Conservation (phyloP, 2,797 vertebrate genomes). For the Natrix natrix region DNA sequence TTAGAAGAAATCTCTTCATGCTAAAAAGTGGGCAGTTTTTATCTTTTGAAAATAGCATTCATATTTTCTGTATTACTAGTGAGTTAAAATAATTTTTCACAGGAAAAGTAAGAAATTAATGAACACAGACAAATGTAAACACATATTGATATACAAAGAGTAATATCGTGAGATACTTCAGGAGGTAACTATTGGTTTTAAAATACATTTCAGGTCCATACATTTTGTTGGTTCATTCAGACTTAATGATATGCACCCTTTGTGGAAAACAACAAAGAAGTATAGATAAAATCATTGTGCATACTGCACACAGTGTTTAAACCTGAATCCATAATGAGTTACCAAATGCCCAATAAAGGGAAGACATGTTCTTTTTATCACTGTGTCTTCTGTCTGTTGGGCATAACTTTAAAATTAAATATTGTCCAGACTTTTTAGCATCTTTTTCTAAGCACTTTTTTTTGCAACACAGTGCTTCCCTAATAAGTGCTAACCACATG, state of each 20-base stretch:
- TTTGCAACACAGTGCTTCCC: not conserved
- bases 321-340: not conserved
- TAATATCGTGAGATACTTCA: slow-evolving; percentile 44
- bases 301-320: not conserved
- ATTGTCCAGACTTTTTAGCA: not conserved
- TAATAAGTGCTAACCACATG: not conserved
- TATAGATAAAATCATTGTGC: slow-evolving; percentile 48
- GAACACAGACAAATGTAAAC: not conserved
- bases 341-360: not conserved
- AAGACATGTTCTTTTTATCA: not conserved
- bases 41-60: slow-evolving; percentile 35
- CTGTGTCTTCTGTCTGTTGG: not conserved
- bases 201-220: slow-evolving; percentile 60
- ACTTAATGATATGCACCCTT: slow-evolving; percentile 55
- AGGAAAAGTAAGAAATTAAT: slow-evolving; percentile 33
- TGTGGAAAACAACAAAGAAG: slow-evolving; percentile 41
- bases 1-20: slow-evolving; percentile 36
- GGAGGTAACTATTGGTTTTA: slow-evolving; percentile 67
- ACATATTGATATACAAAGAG: not conserved
- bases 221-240: slow-evolving; percentile 71
- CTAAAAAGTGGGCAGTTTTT: slow-evolving; percentile 37
- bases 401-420: not conserved
- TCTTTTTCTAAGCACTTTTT: not conserved
- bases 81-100: slow-evolving; percentile 21
- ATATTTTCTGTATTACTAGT: not conserved